Evolutionary conservation across 1,140 invertebrate species (phyloP).

Genomic region (Lepidotrigona ventralis): DNA sequence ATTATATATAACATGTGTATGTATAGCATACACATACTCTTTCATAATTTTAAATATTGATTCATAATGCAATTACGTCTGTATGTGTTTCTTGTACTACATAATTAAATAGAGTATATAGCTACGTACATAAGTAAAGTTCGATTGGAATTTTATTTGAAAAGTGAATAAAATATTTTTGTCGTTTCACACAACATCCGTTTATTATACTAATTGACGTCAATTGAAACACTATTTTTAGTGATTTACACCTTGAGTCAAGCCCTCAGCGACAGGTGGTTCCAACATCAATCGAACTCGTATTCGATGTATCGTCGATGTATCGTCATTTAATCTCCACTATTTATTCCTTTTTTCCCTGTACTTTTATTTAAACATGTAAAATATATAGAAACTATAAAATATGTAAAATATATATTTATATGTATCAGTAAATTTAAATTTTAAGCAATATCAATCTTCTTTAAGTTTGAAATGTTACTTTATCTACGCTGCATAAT

Average conservation of each 20-base stretch:
- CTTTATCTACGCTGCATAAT: no score
- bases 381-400: no score
- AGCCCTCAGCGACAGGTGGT: slow-evolving; percentile 14
- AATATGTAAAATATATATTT: neutral
- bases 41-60: neutral
- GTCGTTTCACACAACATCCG: neutral
- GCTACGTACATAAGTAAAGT: neutral
- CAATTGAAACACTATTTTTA: slow-evolving; percentile 30
- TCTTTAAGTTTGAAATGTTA: no score
- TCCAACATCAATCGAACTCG: neutral
- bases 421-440: neutral
- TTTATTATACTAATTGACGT: slow-evolving; percentile 1
- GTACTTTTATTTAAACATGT: no score
- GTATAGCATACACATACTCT: no score
- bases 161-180: neutral
- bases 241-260: neutral
- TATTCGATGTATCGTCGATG: neutral
- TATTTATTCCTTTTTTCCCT: neutral
- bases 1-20: no score
- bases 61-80: neutral
- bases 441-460: neutral
- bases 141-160: neutral
- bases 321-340: neutral
- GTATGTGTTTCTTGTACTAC: neutral
- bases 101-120: neutral